Evolutionary conservation across 2,113 vertebrate species (phyloP), one percentile per base, ranked within the genome.

Genomic region (Semicossyphus pulcher): DNA sequence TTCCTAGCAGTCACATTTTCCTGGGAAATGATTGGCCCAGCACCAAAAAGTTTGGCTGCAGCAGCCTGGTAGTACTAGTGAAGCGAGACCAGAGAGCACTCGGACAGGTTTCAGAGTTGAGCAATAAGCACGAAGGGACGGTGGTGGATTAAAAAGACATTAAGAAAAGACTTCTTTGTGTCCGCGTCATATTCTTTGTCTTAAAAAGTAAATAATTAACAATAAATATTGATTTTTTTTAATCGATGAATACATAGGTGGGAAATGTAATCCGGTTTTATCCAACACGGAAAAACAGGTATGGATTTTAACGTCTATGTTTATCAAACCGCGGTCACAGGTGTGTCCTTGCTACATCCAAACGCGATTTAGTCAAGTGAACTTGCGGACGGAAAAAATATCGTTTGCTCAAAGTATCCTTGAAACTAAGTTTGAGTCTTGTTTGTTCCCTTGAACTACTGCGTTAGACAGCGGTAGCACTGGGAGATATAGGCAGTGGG

Each of bases 1-100:
- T 94, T 94, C 93, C 93, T 91, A 77, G 71, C 89, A 91, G 89
- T 94, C 93, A 93, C 91, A 93, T 93, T 94, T 94, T 94, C 93
- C 93, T 93, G 81, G 83, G 85, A 91, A 90, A 80, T 79, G 80
- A 92, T 85, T 93, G 89, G 89, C 86, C 84, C 31, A 34, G 29
- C 42, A 60, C 31, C 70, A 70, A 56, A n/a, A 39, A 76, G 73
- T 76, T 78, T 76, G 42, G 26, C 59, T 66, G 60, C 7, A 57
- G 32, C 18, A 57, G 32, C 18, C 71, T 48, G 36, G 39, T 54
- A 28, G 56, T 58, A 37, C 26, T 23, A 15, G 25, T 26, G 21
- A 20, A 31, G 32, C 14, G 10, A 74, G 32, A 52, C 25, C 32
- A 15, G 20, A 44, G 42, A 2, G 10, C 45, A 21, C 41, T n/a